These are phyloP conservation scores for Trachelus tabidus DNA, from an alignment of 2,888 invertebrate genomes.

Conservation along the genomic window DNA sequence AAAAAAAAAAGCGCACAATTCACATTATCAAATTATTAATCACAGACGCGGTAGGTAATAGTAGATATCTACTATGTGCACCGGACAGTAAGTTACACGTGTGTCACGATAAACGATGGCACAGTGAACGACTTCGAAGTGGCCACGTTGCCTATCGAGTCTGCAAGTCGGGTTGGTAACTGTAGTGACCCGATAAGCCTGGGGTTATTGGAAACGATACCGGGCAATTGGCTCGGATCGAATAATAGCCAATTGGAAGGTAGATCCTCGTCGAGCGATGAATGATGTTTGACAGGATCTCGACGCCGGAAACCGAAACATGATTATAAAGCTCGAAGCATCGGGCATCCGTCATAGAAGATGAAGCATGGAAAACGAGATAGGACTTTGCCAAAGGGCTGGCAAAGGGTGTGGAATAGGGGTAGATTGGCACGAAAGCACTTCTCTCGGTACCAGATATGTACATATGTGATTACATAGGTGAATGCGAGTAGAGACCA, in stretches of 20 bases:
- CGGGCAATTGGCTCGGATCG: slow-evolving; percentile 54
- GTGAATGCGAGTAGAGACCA: slow-evolving; percentile 22
- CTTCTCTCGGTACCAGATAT: no score
- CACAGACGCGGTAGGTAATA: no score
- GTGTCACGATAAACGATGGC: no score
- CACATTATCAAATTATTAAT: no score
- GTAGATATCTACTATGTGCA: no score
- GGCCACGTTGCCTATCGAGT: no score
- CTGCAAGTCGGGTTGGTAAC: no score
- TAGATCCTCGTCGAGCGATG: slow-evolving; percentile 18
- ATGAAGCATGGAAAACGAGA: slow-evolving; percentile 24
- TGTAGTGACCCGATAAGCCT: slow-evolving; percentile 40
- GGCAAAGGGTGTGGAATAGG: no score
- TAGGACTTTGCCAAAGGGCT: not conserved
- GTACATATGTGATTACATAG: not conserved
- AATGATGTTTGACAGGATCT: slow-evolving; percentile 35
- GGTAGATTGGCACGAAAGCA: no score
- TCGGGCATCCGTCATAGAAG: slow-evolving; percentile 48
- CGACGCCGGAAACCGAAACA: slow-evolving; percentile 36
- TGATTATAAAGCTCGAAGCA: slow-evolving; percentile 55
- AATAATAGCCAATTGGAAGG: slow-evolving; percentile 57
- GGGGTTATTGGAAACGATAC: slow-evolving; percentile 40
- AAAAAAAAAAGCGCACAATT: no score
- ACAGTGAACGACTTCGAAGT: no score
- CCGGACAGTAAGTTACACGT: no score